Evolutionary conservation across 2,113 vertebrate species (phyloP).

Genomic region (Arizona elegans): DNA sequence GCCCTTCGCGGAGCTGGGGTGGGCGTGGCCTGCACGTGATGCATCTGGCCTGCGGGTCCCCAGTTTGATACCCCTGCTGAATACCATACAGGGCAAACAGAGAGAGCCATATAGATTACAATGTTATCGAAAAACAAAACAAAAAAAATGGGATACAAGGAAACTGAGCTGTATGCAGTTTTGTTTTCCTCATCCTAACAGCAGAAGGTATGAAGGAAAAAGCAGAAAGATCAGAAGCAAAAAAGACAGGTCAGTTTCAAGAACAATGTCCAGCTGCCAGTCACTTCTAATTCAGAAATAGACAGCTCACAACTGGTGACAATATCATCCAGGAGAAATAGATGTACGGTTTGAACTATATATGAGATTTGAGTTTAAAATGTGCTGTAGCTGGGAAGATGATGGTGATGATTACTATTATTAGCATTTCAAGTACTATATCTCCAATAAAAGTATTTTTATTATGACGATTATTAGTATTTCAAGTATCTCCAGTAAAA

Average conservation of each 20-base stretch:
- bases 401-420: not conserved
- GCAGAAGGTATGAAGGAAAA: not conserved
- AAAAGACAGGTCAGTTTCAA: not conserved
- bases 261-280: not conserved
- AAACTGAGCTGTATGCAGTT: not conserved
- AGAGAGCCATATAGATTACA: not conserved
- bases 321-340: not conserved
- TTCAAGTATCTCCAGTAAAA: not conserved
- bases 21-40: too few relatives aligned
- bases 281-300: not conserved
- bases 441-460: not conserved
- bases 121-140: not conserved
- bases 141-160: slow-evolving; percentile 15
- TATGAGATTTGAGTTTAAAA: not conserved
- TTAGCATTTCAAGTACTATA: not conserved
- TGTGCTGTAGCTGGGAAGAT: not conserved
- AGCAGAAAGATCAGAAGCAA: not conserved
- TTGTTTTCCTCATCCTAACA: slow-evolving; percentile 9
- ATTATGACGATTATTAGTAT: not conserved
- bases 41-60: too few relatives aligned
- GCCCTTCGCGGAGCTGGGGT: too few relatives aligned
- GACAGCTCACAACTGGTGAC: not conserved
- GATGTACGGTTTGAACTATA: not conserved
- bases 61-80: too few relatives aligned
- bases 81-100: not conserved